phyloP scores from a whole-genome alignment of 2,797 vertebrate genomes.

The Malurus splendens region DNA sequence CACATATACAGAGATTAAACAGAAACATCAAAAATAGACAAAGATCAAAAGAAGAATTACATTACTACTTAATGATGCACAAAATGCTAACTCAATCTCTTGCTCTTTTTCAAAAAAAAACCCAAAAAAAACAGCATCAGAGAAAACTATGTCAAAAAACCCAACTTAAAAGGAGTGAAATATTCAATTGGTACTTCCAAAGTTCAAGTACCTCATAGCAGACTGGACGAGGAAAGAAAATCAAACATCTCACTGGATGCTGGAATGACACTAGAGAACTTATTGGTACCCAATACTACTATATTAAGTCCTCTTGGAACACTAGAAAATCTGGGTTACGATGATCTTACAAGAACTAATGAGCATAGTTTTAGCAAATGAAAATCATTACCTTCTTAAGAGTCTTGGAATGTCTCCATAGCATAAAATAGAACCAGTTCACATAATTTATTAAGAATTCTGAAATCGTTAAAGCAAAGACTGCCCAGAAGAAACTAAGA shows the following conservation, averaged over 20 bases:
- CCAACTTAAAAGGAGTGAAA: not conserved
- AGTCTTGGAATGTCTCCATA: not conserved
- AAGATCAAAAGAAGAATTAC: not conserved
- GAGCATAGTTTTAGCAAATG: not conserved
- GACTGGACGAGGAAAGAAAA: not conserved
- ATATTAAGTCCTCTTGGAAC: not conserved
- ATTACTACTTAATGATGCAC: not conserved
- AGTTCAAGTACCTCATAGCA: not conserved
- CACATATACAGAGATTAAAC: not conserved
- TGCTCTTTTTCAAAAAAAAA: not conserved
- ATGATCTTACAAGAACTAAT: not conserved
- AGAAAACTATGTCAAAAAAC: not conserved
- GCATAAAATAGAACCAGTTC: not conserved
- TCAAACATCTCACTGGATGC: not conserved
- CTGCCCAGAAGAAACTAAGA: not conserved
- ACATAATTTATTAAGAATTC: not conserved
- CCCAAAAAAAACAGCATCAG: not conserved
- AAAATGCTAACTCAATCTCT: not conserved
- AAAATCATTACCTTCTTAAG: not conserved
- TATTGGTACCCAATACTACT: not conserved
- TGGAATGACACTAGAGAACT: not conserved
- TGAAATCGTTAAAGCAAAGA: not conserved
- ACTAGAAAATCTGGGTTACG: not conserved
- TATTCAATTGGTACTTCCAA: not conserved
- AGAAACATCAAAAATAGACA: not conserved